Conservation (phyloP, 1,140 invertebrate species). For the Phortica variegata region DNA sequence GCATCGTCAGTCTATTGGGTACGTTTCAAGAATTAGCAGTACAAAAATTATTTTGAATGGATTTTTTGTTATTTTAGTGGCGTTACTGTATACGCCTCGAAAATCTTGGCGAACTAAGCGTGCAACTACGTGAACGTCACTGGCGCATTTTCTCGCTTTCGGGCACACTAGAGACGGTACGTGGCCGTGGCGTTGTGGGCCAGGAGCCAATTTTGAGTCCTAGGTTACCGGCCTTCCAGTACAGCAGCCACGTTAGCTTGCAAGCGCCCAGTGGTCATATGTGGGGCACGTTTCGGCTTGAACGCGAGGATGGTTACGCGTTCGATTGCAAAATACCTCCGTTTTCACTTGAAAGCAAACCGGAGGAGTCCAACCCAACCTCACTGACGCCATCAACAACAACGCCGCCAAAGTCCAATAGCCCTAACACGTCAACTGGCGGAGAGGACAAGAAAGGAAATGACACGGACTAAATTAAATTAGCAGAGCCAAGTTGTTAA, state of each 20-base stretch:
- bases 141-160: conserved; percentile 96
- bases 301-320: conserved; percentile 91
- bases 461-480: conserved; percentile 25
- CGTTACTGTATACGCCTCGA: conserved; percentile 94
- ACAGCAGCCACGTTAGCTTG: conserved; percentile 93
- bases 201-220: conserved; percentile 91
- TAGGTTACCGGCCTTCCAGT: conserved; percentile 91
- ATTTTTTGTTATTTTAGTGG: conserved; percentile 67
- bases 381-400: conserved; percentile 12
- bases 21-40: conserved; percentile 30
- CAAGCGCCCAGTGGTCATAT: conserved; percentile 98
- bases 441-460: conserved; percentile 19
- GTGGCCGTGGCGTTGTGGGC: conserved; percentile 91
- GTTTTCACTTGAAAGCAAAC: conserved; percentile 92
- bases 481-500: not conserved
- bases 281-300: conserved; percentile 98
- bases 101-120: conserved; percentile 85
- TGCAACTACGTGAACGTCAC: conserved; percentile 91
- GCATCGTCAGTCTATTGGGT: conserved; percentile 92
- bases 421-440: not conserved
- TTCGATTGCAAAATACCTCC: conserved; percentile 97
- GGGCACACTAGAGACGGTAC: conserved; percentile 91
- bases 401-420: conserved; percentile 8
- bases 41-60: not conserved
- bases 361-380: conserved; percentile 65